These are phyloP conservation scores for Nyctereutes procyonoides DNA, from an alignment of 2,113 vertebrate genomes.

Conservation along the genomic window DNA sequence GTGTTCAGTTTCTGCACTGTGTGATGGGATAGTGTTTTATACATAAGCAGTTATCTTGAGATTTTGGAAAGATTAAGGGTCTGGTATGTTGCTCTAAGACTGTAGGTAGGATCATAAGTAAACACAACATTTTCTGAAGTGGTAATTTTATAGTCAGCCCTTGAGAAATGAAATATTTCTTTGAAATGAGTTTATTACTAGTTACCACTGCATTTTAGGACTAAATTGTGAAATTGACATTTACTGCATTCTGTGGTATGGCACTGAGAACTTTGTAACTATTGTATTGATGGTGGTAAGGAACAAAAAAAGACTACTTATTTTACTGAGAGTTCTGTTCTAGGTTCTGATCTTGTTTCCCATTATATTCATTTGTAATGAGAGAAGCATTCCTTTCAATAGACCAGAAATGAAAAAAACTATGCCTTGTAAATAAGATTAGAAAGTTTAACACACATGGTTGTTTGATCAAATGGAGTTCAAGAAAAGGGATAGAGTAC, in stretches of 20 bases:
- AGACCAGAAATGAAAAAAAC: not conserved
- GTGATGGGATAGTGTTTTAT: conserved; percentile 21
- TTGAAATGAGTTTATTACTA: conserved; percentile 54
- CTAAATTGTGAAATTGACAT: conserved; percentile 29
- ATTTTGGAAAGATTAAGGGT: conserved; percentile 31
- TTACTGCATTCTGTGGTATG: conserved; percentile 40
- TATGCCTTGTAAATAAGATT: not conserved
- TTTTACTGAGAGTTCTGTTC: not conserved
- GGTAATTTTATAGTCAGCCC: conserved; percentile 2
- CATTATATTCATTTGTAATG: not conserved
- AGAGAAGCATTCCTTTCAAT: conserved; percentile 27
- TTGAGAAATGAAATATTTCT: conserved; percentile 44
- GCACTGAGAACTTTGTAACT: not conserved
- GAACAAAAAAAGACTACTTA: not conserved
- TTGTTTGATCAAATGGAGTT: conserved; percentile 28
- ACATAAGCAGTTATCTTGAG: conserved; percentile 44
- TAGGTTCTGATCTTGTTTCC: conserved; percentile 39
- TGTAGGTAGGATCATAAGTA: conserved; percentile 24
- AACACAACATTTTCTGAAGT: conserved; percentile 55
- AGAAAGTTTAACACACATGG: not conserved
- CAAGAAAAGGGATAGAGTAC: not conserved
- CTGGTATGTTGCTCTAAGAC: not conserved
- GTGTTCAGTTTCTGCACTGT: conserved; percentile 43
- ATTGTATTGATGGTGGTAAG: not conserved
- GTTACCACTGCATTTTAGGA: conserved; percentile 22